A percentile compares a stretch with the other conserved stretches of the same genome.
Evolutionary conservation across 1,140 invertebrate genomes (phyloP).

Genomic region (Cheumatopsyche charites): DNA sequence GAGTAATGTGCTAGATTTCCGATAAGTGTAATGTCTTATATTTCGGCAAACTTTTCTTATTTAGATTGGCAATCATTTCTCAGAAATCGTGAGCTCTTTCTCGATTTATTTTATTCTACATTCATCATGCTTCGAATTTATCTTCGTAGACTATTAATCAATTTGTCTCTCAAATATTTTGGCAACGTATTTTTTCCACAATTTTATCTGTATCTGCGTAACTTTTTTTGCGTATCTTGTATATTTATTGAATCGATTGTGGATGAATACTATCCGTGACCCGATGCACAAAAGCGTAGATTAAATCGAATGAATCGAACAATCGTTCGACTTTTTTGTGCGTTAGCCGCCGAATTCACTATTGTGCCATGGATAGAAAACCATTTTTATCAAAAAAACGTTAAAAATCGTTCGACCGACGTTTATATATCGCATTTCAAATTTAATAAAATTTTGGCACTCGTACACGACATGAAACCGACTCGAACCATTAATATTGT

Average conservation of each 20-base stretch:
- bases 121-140: neutral
- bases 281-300: conserved; percentile 19
- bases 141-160: conserved; percentile 1
- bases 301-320: conserved; percentile 17
- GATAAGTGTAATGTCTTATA: too few relatives aligned
- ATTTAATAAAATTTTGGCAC: too few relatives aligned
- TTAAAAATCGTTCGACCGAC: too few relatives aligned
- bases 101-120: neutral
- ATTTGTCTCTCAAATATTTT: neutral
- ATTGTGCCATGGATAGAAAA: neutral
- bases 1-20: too few relatives aligned
- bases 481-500: neutral
- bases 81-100: neutral
- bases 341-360: neutral
- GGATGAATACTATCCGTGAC: conserved; percentile 14
- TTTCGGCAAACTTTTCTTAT: neutral
- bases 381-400: neutral
- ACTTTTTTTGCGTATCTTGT: neutral
- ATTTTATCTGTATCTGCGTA: neutral
- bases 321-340: conserved; percentile 2
- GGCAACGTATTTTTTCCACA: neutral
- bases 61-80: neutral
- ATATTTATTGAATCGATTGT: conserved; percentile 22
- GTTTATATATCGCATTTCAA: too few relatives aligned
- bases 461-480: too few relatives aligned